Conservation (phyloP, 2,113 vertebrate species). For the Sebastes fasciatus region DNA sequence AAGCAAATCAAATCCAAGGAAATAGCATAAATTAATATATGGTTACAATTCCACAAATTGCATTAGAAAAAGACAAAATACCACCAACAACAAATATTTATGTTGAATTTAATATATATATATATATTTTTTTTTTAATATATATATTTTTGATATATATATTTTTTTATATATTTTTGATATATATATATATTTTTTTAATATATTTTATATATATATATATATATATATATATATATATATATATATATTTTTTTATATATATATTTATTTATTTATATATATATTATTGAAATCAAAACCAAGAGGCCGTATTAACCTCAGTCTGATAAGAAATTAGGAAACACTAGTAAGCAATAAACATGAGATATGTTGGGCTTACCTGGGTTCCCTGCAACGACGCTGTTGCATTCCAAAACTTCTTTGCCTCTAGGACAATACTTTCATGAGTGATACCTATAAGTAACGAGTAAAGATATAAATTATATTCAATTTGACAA, state of each 20-base stretch:
- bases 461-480: accelerated
- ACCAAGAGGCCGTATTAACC: not conserved
- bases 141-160: too few species aligned
- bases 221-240: too few species aligned
- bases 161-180: too few species aligned
- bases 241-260: too few species aligned
- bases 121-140: too few species aligned
- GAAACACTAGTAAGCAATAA: too few species aligned
- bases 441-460: conserved; percentile 91
- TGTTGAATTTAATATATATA: not conserved
- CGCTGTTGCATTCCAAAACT: conserved; percentile 88
- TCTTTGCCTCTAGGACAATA: conserved; percentile 93
- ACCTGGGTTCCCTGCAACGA: conserved; percentile 89
- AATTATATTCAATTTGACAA: not conserved
- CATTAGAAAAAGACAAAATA: not conserved
- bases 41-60: not conserved
- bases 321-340: too few species aligned
- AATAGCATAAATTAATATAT: not conserved
- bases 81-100: not conserved
- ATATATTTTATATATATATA: too few species aligned
- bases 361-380: conserved; percentile 17
- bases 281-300: not conserved
- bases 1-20: not conserved
- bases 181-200: too few species aligned
- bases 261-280: too few species aligned